Evolutionary conservation across 2,888 invertebrate species (phyloP).

Genomic region (Andrena dorsata): DNA sequence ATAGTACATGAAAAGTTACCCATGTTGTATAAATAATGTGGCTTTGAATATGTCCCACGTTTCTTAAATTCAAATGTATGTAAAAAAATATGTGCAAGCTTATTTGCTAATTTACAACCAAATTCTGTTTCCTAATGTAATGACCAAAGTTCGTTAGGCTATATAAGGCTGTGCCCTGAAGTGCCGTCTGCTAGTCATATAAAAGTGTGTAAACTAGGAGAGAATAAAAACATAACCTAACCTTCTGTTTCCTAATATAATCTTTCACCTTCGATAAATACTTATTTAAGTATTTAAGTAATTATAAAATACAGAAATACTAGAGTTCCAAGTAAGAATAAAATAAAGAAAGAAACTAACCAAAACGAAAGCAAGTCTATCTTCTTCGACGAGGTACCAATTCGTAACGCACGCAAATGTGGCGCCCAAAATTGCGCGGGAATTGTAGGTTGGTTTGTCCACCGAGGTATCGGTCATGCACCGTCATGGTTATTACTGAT

Average conservation of each 20-base stretch:
- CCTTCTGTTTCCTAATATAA: background rate
- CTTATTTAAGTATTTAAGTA: background rate
- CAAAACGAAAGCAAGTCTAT: background rate
- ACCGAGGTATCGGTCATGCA: background rate
- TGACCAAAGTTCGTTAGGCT: no score
- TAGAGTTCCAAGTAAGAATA: background rate
- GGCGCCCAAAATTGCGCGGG: background rate
- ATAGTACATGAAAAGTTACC: background rate
- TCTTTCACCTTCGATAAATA: background rate
- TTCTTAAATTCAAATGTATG: background rate
- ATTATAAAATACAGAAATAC: background rate
- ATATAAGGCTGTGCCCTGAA: no score
- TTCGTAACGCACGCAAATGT: background rate
- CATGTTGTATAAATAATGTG: background rate
- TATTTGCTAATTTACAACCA: no score
- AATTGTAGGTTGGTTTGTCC: background rate
- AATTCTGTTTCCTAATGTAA: background rate
- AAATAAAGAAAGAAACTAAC: slow-evolving; percentile 23
- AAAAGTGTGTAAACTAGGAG: no score
- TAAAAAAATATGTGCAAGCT: no score
- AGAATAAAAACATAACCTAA: no score
- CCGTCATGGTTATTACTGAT: background rate
- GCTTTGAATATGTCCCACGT: background rate
- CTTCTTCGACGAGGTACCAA: background rate
- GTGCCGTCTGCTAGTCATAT: no score